These are phyloP conservation scores for Agriopis aurantiaria DNA, from an alignment of 2,888 invertebrate species.

Conservation along the genomic window DNA sequence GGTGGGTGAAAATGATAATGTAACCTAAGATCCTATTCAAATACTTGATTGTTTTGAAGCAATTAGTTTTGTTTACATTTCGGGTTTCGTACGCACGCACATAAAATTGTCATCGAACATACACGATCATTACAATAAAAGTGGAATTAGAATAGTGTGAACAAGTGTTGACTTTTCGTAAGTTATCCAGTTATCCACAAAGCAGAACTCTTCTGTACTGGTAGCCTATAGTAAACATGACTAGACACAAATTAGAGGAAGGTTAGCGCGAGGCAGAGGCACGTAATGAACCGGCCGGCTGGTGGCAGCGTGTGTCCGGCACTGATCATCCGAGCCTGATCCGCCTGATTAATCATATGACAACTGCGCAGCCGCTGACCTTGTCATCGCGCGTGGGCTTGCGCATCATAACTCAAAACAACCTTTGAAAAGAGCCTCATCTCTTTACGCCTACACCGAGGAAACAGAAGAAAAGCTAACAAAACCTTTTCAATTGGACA, in stretches of 20 bases:
- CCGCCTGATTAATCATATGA: conserved; percentile 81
- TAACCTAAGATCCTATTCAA: conserved; percentile 55
- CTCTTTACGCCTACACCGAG: conserved; percentile 53
- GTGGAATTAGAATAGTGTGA: neutral
- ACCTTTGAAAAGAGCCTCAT: conserved; percentile 65
- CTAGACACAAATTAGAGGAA: conserved; percentile 16
- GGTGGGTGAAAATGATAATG: conserved; percentile 61
- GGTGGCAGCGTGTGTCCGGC: conserved; percentile 75
- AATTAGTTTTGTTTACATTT: conserved; percentile 42
- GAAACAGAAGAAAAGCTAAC: conserved; percentile 45
- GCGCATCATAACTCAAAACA: conserved; percentile 70
- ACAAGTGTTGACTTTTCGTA: conserved; percentile 5
- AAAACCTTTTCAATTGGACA: conserved; percentile 28
- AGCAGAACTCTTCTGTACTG: neutral
- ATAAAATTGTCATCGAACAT: conserved; percentile 8
- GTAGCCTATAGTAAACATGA: conserved; percentile 11
- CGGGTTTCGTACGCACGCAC: conserved; percentile 1
- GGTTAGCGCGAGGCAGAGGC: conserved; percentile 11
- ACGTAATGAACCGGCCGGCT: conserved; percentile 53
- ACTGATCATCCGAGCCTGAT: conserved; percentile 73
- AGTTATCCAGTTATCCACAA: neutral
- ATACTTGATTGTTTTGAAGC: conserved; percentile 43
- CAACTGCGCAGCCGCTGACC: conserved; percentile 82
- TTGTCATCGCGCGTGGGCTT: conserved; percentile 78
- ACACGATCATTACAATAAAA: conserved; percentile 6